Evolutionary conservation across 2,797 vertebrate genomes (phyloP), one percentile per base, ranked within the genome.

Genomic region (Lagodon rhomboides): DNA sequence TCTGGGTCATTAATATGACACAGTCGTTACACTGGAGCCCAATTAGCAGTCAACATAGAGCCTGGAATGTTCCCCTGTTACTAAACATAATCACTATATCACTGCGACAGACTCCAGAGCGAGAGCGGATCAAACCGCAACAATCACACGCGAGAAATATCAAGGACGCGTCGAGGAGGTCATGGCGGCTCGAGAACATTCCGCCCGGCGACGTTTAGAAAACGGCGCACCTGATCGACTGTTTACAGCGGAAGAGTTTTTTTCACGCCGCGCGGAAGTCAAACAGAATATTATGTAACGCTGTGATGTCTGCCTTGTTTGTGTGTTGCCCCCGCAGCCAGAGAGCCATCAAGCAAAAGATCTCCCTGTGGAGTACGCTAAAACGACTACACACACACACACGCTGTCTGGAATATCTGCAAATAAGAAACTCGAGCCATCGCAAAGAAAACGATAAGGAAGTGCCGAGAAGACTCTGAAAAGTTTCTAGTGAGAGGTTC

Each of bases 1-100:
- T 95, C 91, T 95, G 91, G 95, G 95, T 95, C 94, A 95, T 95
- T 94, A 93, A 93, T 92, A 92, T 95, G 93, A 93, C 92, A 95
- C 89, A 89, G 89, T 90, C 67, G 82, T 92, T 92, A 92, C 92
- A 94, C 93, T 85, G 90, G 93, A 93, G 91, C 84, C 93, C 93
- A 94, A 95, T 95, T 95, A 95, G 93, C 90, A 94, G 87, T 92
- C 93, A 90, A 93, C 91, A 92, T 77, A 91, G 87, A 91, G 89
- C 84, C 79, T 62, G 78, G 79, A 86, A 89, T 79, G 82, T 88
- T 92, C 90, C 87, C 77, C 61, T 82, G 89, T 87, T 90, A 87
- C 89, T 84, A 85, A 89, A 91, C 90, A 94, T 92, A 90, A 94
- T 93, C 82, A 87, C 87, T 81, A 69, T 82, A 92, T 92, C 89